Evolutionary conservation across 1,140 invertebrate genomes (phyloP).

Genomic region (Drosophila ercepeae): DNA sequence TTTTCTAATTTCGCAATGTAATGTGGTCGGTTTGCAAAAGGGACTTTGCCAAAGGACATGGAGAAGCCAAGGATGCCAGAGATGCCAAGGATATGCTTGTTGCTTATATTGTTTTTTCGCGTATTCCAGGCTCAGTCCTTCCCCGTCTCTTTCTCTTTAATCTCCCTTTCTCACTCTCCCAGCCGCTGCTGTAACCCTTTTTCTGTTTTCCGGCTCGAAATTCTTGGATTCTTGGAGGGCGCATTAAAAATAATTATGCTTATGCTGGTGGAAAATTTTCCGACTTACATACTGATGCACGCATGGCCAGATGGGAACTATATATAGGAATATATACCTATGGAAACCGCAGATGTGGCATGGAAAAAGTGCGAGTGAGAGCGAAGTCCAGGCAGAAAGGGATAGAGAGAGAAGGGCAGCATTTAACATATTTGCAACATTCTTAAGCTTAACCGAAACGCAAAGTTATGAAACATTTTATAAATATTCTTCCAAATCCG

Average conservation of each 20-base stretch:
- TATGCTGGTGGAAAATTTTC: slow-evolving; percentile 68
- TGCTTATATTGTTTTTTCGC: slow-evolving; percentile 24
- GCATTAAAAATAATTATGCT: slow-evolving; percentile 79
- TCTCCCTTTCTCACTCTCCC: neutral
- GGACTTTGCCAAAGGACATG: neutral
- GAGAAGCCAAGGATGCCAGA: slow-evolving; percentile 30
- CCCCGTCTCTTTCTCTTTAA: neutral
- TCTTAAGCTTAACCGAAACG: slow-evolving; percentile 60
- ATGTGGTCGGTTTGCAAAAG: slow-evolving; percentile 27
- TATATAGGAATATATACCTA: neutral
- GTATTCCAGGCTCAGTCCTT: neutral
- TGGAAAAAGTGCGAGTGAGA: neutral
- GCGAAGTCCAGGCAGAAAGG: slow-evolving; percentile 13
- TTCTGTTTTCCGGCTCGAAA: slow-evolving; percentile 19
- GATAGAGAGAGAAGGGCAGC: neutral
- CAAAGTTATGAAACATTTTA: slow-evolving; percentile 60
- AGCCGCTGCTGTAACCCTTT: too few relatives aligned
- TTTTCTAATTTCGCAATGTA: slow-evolving; percentile 49
- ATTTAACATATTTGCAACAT: slow-evolving; percentile 53
- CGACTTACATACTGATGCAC: slow-evolving; percentile 41
- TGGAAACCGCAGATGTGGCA: neutral
- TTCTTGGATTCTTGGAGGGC: slow-evolving; percentile 55
- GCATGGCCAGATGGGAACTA: slow-evolving; percentile 14
- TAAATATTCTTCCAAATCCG: slow-evolving; percentile 42
- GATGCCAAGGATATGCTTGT: slow-evolving; percentile 26